These are phyloP conservation scores for Bemisia tabaci DNA, from an alignment of 1,140 invertebrate species.

Conservation along the genomic window DNA sequence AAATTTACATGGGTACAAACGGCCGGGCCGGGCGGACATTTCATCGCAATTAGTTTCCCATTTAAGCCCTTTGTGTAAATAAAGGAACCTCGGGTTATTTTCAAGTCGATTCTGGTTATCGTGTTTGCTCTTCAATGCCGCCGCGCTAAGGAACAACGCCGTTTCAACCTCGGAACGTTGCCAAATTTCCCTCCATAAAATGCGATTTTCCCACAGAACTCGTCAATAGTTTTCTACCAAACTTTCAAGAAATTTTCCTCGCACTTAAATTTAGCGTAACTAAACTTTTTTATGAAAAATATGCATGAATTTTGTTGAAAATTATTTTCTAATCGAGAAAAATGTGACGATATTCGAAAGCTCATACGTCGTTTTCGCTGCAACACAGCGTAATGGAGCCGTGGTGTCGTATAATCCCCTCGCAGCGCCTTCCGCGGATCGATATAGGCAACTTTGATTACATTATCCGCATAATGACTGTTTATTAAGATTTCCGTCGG, in stretches of 20 bases:
- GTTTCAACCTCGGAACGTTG: background rate
- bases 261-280: too few species aligned
- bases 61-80: background rate
- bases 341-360: too few species aligned
- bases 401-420: too few species aligned
- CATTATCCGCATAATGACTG: background rate
- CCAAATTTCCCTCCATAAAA: too few species aligned
- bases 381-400: too few species aligned
- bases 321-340: too few species aligned
- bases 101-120: background rate
- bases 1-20: background rate
- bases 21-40: background rate
- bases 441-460: background rate
- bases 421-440: background rate
- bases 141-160: background rate
- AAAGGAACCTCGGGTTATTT: background rate
- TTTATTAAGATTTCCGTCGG: conserved; percentile 1
- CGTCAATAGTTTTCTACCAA: too few species aligned
- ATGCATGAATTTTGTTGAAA: too few species aligned
- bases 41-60: background rate
- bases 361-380: too few species aligned
- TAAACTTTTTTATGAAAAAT: too few species aligned
- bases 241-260: too few species aligned
- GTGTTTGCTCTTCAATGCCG: background rate
- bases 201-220: too few species aligned